Evolutionary conservation across 2,888 invertebrate species (phyloP).

Genomic region (Hirtodrosophila duncani): DNA sequence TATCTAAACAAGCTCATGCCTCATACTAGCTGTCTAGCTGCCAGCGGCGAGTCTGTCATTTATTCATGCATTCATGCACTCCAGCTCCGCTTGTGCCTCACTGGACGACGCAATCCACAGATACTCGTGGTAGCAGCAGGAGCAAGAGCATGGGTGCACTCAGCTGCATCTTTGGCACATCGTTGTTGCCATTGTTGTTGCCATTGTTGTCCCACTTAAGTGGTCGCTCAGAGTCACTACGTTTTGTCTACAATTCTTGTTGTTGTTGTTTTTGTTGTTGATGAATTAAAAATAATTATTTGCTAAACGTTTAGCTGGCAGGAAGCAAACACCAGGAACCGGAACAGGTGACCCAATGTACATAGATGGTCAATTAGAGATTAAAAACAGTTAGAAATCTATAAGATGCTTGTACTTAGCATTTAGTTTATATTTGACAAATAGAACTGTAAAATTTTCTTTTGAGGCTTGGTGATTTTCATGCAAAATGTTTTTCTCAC

Average conservation of each 20-base stretch:
- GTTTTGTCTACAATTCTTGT: constrained; percentile 34
- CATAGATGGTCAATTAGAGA: constrained; percentile 25
- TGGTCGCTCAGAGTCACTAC: constrained; percentile 65
- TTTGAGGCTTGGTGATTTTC: too few species aligned
- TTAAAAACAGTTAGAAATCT: constrained; percentile 21
- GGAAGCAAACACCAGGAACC: constrained; percentile 20
- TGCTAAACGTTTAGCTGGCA: constrained; percentile 66
- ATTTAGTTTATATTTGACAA: too few species aligned
- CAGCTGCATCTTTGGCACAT: constrained; percentile 39
- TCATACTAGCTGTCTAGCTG: constrained; percentile 46
- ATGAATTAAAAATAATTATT: constrained; percentile 74
- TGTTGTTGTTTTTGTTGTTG: constrained; percentile 53
- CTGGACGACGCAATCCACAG: constrained; percentile 44
- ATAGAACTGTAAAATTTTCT: too few species aligned
- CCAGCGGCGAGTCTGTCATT: constrained; percentile 56
- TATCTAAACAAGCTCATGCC: constrained; percentile 61
- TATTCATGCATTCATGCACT: constrained; percentile 62
- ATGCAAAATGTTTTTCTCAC: too few species aligned
- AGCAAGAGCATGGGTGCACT: constrained; percentile 13
- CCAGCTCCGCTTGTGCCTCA: constrained; percentile 52
- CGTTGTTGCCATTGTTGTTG: constrained; percentile 31
- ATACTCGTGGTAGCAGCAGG: constrained; percentile 19
- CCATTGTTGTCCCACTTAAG: constrained; percentile 62
- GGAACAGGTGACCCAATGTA: background rate
- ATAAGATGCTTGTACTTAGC: too few species aligned